A percentile compares a stretch with the other conserved stretches of the same genome.
phyloP scores from a whole-genome alignment of 2,797 vertebrate species.

The Neosilurus mollespiculum region DNA sequence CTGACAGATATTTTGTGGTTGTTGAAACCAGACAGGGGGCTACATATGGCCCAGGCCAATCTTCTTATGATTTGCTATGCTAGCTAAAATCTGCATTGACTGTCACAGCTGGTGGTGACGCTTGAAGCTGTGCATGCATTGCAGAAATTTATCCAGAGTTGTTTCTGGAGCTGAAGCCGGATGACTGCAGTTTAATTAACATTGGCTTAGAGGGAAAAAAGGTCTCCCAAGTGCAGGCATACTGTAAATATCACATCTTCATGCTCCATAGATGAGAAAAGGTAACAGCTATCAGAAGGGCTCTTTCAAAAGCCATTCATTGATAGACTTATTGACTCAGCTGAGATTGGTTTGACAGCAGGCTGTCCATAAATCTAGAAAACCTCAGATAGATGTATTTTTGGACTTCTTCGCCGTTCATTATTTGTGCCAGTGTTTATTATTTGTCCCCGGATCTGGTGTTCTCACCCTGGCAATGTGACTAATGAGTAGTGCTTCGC shows the following conservation, averaged over 20 bases:
- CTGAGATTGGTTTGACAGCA: not conserved
- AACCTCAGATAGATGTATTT: not conserved
- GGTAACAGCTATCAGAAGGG: not conserved
- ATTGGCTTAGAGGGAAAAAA: not conserved
- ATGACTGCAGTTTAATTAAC: not conserved
- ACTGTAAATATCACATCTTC: not conserved
- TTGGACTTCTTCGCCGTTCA: not conserved
- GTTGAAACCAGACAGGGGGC: not conserved
- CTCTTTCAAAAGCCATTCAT: not conserved
- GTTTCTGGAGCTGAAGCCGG: not conserved
- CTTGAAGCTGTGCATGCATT: not conserved
- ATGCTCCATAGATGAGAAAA: not conserved
- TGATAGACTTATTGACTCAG: not conserved
- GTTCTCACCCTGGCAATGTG: not conserved
- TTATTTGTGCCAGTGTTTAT: not conserved
- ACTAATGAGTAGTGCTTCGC: not conserved
- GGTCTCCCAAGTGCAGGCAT: not conserved
- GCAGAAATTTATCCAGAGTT: not conserved
- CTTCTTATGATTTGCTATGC: not conserved
- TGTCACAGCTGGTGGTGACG: not conserved
- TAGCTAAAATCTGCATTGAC: not conserved
- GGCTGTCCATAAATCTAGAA: not conserved
- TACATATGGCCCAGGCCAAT: not conserved
- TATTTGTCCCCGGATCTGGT: not conserved
- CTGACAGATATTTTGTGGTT: not conserved